Evolutionary conservation across 2,113 vertebrate genomes (phyloP).

Genomic region (Chaenogobius annularis): DNA sequence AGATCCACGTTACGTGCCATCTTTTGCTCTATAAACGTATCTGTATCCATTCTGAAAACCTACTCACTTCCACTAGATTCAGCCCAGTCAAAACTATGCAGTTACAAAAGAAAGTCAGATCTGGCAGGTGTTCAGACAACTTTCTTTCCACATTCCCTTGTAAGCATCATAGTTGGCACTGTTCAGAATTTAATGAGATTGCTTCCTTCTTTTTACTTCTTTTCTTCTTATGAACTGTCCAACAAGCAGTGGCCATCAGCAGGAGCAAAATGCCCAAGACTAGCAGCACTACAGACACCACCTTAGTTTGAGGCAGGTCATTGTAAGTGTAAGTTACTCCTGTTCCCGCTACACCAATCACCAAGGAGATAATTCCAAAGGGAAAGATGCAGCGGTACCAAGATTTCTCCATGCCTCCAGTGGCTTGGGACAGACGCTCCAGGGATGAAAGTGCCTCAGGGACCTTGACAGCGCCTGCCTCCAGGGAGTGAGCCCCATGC

Average conservation of each 20-base stretch:
- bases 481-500: slow-evolving; percentile 68
- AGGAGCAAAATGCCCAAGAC: slow-evolving; percentile 80
- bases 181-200: slow-evolving; percentile 77
- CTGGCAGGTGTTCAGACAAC: slow-evolving; percentile 24
- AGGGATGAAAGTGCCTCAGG: slow-evolving; percentile 82
- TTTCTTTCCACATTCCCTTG: slow-evolving; percentile 1
- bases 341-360: slow-evolving; percentile 84
- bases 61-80: slow-evolving; percentile 20
- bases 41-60: slow-evolving; percentile 24
- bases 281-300: slow-evolving; percentile 84
- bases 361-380: slow-evolving; percentile 88
- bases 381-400: slow-evolving; percentile 93
- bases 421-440: slow-evolving; percentile 86
- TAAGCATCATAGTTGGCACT: slow-evolving; percentile 80
- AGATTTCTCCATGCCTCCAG: slow-evolving; percentile 87
- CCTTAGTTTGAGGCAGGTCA: slow-evolving; percentile 86
- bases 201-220: slow-evolving; percentile 80
- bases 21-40: slow-evolving; percentile 11
- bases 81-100: slow-evolving; percentile 33
- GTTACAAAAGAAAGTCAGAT: slow-evolving; percentile 33
- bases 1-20: slow-evolving; percentile 30
- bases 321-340: slow-evolving; percentile 90
- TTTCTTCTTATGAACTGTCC: slow-evolving; percentile 82
- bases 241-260: slow-evolving; percentile 83
- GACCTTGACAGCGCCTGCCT: slow-evolving; percentile 67